Conservation (phyloP, 2,888 invertebrate genomes). For the Drosophila mimica region DNA sequence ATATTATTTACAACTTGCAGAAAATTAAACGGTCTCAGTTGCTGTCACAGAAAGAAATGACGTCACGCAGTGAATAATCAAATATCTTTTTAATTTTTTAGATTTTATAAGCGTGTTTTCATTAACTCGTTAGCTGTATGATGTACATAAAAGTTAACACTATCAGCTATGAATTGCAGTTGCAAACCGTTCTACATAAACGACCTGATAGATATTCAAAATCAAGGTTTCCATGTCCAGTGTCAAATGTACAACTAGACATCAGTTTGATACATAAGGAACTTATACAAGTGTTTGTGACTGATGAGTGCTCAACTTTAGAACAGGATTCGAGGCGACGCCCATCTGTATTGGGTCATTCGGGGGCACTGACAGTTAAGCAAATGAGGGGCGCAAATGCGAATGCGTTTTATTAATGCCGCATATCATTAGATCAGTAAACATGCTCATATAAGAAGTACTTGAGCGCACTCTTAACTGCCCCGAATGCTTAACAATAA, state of each 20-base stretch:
- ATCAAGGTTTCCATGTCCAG: background rate
- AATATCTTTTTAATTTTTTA: too few species aligned
- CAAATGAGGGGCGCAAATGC: conserved; percentile 60
- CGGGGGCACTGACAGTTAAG: conserved; percentile 17
- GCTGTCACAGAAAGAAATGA: too few species aligned
- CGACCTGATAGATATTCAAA: background rate
- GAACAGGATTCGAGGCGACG: background rate
- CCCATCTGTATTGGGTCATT: background rate
- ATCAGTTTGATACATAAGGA: background rate
- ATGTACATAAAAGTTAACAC: background rate
- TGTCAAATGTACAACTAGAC: background rate
- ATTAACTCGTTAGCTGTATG: background rate
- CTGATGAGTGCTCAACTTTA: conserved; percentile 6
- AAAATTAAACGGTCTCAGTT: too few species aligned
- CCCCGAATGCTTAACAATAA: conserved; percentile 60
- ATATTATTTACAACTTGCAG: background rate
- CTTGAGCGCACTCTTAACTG: conserved; percentile 46
- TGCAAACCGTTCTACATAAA: background rate
- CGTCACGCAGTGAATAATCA: too few species aligned
- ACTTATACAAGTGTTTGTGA: background rate
- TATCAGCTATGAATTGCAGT: background rate
- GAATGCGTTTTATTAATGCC: conserved; percentile 71
- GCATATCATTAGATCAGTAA: conserved; percentile 70
- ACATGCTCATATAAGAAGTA: conserved; percentile 47
- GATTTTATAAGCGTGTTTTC: background rate